Base-by-base conservation (phyloP, 1,140 invertebrate genomes). In the Daktulosphaira vitifoliae region DNA sequence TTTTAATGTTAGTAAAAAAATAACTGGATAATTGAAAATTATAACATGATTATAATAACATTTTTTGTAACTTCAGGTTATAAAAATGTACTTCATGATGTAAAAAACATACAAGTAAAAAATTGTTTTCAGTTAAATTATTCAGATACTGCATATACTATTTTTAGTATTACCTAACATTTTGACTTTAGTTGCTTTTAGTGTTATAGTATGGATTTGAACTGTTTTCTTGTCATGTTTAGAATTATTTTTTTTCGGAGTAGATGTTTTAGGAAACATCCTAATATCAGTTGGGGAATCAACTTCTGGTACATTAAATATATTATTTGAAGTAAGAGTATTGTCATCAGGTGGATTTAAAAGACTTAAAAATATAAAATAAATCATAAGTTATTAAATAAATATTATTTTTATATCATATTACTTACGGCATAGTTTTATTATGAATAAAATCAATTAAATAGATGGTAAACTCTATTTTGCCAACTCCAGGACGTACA, bases 271-370 rank as follows among this genome's bases (percentile, higher is more conserved):
- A 1, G 42, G 56, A 15, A 29, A 16, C 29, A 48, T 62, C 20
- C 8, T 20, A 46, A 46, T 33, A 7, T 26, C 56, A 15, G 20
- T 62, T 2, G 56, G 26, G 9, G 42, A 48, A 46, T 62, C 56
- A n/a, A 62, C 56, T 62, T 62, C 56, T 48, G 56, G 56, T 15
- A 62, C 56, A 62, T 62, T 46, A 33, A 62, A 62, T 7, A 29
- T 20, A 18, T 56, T 42, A 16, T 48, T 62, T 7, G 7, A 22
- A 9, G 18, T 33, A 29, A n/a, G 5, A 20, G 8, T 46, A 7
- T 44, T 23, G 29, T 48, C 44, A 16, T 44, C 54, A 4, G 18
- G 13, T 20, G 18, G 56, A 48, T 62, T 62, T 9, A 62, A 25
- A 46, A 33, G 44, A 1, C 56, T 62, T 2, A n/a, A 48, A 62